Base-by-base conservation (phyloP, 2,797 vertebrate species). In the Garrulus glandarius region DNA sequence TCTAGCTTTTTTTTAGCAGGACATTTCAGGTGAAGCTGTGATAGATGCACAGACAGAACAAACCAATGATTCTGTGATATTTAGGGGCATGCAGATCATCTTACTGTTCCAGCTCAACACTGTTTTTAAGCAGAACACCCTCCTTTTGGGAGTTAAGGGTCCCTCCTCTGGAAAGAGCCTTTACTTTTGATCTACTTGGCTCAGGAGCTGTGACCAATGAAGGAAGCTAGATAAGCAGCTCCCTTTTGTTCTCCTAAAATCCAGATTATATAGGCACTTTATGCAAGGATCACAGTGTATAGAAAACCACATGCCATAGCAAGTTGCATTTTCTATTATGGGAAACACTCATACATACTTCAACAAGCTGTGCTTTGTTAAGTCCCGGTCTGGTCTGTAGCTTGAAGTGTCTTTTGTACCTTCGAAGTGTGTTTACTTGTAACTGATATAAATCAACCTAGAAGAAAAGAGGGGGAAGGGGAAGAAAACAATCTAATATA, bases 321-420 rank as follows among this genome's bases (percentile, higher is more conserved):
- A 91, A 87, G 80, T 30, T 57, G 74, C 56, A 81, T 85, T 88
- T 87, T 81, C 65, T 88, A 37, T 88, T 92, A 93, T 4, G 49
- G 56, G 91, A 95, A 93, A 95, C 92, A 92, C 36, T 94, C 87
- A 88, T 93, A 97, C 94, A 14, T 98, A 98, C 98, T 97, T 98
- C 98, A 93, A 98, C 98, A 81, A 98, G 98, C 89, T 98, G 98
- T 95, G 98, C 98, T 98, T 98, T 98, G 97, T 98, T 98, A 95
- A 98, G 98, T 88, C 98, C 98, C 2, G 98, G 98, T 97, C 98
- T 98, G 89, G 98, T 98, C 97, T 98, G 98, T 89, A 98, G 96
- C 95, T 98, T 98, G 98, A 98, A 98, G 97, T 98, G 98, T 97
- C 98, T 98, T 98, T 98, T 98, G 97, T 98, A 98, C 94, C 98